Evolutionary conservation across 2,888 invertebrate genomes (phyloP).

Genomic region (Erannis defoliaria): DNA sequence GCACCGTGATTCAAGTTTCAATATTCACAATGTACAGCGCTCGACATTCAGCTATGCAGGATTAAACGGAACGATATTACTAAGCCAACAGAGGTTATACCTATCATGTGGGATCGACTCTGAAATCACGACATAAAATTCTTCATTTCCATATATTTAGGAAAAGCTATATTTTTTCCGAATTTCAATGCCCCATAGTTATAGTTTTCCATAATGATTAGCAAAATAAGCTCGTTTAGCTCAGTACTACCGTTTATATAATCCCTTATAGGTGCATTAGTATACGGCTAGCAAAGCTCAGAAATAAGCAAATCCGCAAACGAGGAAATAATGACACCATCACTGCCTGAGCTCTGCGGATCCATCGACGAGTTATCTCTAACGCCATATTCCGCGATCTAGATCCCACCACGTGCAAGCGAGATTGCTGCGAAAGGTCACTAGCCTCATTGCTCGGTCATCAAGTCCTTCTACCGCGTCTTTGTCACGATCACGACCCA

Average conservation of each 20-base stretch:
- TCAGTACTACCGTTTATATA: too few species aligned
- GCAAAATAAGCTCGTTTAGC: too few species aligned
- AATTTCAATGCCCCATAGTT: too few species aligned
- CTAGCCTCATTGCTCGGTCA: conserved; percentile 73
- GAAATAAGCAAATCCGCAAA: conserved; percentile 18
- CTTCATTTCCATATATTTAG: too few species aligned
- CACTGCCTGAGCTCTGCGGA: conserved; percentile 5
- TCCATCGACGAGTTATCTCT: conserved; percentile 22
- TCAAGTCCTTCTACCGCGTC: conserved; percentile 73
- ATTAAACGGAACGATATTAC: neutral
- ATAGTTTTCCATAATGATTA: too few species aligned
- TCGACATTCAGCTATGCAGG: conserved; percentile 1
- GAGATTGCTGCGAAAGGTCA: conserved; percentile 73
- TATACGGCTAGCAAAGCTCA: neutral
- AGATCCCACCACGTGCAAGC: conserved; percentile 66
- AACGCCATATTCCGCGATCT: conserved; percentile 52
- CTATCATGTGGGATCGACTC: too few species aligned
- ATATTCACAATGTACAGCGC: conserved; percentile 17
- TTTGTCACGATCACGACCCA: conserved; percentile 82
- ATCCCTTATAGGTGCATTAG: neutral
- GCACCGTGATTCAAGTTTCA: conserved; percentile 29
- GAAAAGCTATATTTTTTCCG: too few species aligned
- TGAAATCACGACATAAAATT: too few species aligned
- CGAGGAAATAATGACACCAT: conserved; percentile 30
- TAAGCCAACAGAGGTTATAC: too few species aligned